Evolutionary conservation across 2,113 vertebrate species (phyloP), one percentile per base, ranked within the genome.

Genomic region (Podarcis raffonei): DNA sequence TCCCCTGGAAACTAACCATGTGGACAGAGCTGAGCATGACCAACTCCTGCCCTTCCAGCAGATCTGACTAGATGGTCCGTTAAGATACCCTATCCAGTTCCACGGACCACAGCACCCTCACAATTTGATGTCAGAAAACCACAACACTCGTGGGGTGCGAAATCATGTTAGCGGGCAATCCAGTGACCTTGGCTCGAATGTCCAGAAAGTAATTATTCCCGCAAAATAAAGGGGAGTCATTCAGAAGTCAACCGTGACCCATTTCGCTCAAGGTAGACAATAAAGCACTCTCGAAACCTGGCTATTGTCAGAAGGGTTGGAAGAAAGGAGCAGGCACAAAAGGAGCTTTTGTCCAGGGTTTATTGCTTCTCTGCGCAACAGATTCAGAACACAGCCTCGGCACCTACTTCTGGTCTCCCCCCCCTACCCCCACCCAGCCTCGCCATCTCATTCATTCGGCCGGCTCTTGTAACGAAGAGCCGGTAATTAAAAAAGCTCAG

Each of bases 401-500:
- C 71, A 72, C 90, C 92, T 84, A 87, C 5, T 93, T 77, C 91
- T 89, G 89, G 27, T 20, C 39, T 87, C 89, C 78, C 22, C 53
- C 88, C 89, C 78, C 53, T 11, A 20, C 22, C 48, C 48, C 48
- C 48, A 53, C 48, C 15, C 37, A 37, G 18, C 30, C 23, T 5
- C 77, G 35, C 71, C 66, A 9, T 30, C 18, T 1, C 62, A 27
- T 90, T 84, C 93, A 87, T 92, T 86, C 96, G 81, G 77, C 90
- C 27, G 89, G 83, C 53, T 87, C 35, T n/a, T 32, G 72, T 48
- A 80, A 88, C 2, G 0, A 81, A 90, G 91, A 93, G 86, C 93
- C 16, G 85, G 92, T 94, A 96, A 97, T 97, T 97, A 97, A 96
- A 95, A 88, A 74, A 91, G 93, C 89, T 59, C 86, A 85, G 90